Base-by-base conservation (phyloP, 2,797 vertebrate species). In the Lophius americanus region DNA sequence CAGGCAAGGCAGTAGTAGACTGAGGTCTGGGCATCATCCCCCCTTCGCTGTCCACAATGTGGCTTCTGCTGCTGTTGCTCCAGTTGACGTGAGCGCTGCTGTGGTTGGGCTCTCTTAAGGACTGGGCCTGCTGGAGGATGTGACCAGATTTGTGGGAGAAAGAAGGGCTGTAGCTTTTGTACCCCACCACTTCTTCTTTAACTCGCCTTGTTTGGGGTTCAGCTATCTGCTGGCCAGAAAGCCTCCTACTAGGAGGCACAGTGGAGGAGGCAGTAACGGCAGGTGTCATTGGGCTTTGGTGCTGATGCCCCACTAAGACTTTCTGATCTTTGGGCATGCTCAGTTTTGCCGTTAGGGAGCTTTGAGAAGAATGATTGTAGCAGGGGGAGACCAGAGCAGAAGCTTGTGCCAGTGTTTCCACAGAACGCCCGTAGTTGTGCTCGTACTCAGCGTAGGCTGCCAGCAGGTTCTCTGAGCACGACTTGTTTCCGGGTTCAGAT, bases 151-250 rank as follows among this genome's bases (percentile, higher is more conserved):
- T 94, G 58, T 89, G 94, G 80, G 93, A 93, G 86, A 96, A 96
- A 4, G 95, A 96, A 0, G 95, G 95, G 78, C 95, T 97, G 77
- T 96, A 96, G 85, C 94, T 97, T 51, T 92, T 92, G 83, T 96
- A 96, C n/a, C 95, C 96, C 0, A 94, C 88, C 63, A 93, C 91
- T 2, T 96, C 94, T 0, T 95, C 94, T 23, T 84, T 88, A 35
- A 92, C 87, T 51, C 73, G 52, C 42, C 87, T 82, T 6, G 83
- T 85, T 46, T 91, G 91, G 7, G 89, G 86, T 0, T 96, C 96
- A 3, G 88, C 90, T 51, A 93, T 92, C 79, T 91, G 87, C 68
- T 87, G 87, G 46, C 81, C 80, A 6, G 83, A 60, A 69, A 78
- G 84, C 70, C 75, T 60, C 14, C 59, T 71, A 37, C 54, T 44